Base-by-base conservation (phyloP, 2,797 vertebrate genomes). In the Chrysocyon brachyurus region DNA sequence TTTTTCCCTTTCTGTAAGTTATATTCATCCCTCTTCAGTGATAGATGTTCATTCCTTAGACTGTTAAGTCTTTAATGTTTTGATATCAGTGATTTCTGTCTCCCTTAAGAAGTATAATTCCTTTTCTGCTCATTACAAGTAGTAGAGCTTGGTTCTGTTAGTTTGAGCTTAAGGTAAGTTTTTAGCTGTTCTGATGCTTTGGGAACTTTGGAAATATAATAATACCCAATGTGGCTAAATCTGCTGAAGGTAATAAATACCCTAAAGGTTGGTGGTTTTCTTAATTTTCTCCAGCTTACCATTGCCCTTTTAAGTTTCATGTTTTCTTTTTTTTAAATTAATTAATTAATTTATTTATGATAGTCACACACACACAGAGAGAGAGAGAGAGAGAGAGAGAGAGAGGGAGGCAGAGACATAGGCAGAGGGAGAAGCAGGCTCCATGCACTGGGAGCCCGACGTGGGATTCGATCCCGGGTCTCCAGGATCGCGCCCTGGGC, bases 271-370 rank as follows among this genome's bases (percentile, higher is more conserved):
- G 63, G 26, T 46, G 79, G 5, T 15, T 56, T 85, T 94, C 52
- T 85, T 70, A 92, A 92, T 92, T 83, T 78, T 90, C 68, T 75
- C 73, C 59, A 75, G 19, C 5, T 86, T 90, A 66, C 84, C 57
- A 68, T 81, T 91, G 59, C 70, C 72, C 17, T 85, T 94, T 46
- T 73, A 57, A 89, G 85, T 96, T 87, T 94, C 68, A 68, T 68
- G 46, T 79, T 93, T 93, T 72, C 16, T 94, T 92, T 66, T 79
- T 93, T 93, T 72, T 4, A 36, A 36, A 36, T 36, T 36, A 36
- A 36, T 36, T 36, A 36, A 36, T 36, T 36, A 4, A 36, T 36
- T 36, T 36, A 36, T 36, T 36, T 36, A 36, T 36, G 36, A 4
- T 36, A 36, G 36, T 36, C 36, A 36, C 36, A 36, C 36, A 36